These are phyloP conservation scores for Cyprinella venusta DNA, from an alignment of 2,797 vertebrate species.

Conservation along the genomic window DNA sequence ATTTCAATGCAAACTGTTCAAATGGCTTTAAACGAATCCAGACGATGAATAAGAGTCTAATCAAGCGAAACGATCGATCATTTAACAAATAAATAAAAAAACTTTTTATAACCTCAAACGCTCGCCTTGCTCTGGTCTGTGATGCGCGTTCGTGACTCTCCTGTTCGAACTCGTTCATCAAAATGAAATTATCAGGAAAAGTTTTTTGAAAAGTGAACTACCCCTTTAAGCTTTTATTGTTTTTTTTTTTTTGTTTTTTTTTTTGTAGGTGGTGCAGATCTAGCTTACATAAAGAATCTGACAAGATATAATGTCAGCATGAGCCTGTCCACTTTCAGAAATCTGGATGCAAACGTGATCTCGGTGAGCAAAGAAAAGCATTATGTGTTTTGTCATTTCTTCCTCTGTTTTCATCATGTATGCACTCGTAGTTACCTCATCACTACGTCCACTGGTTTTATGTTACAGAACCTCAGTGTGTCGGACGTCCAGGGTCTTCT, in stretches of 20 bases:
- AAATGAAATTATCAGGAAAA: too few species aligned
- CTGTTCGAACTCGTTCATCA: too few species aligned
- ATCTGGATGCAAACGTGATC: conserved; percentile 12
- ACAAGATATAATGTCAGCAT: conserved; percentile 37
- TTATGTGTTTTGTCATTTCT: neutral
- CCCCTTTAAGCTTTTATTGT: neutral
- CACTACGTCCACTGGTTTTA: neutral
- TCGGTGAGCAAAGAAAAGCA: conserved; percentile 27
- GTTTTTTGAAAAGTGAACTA: too few species aligned
- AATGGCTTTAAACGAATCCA: too few species aligned
- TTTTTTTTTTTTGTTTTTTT: neutral
- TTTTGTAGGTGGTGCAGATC: conserved; percentile 49
- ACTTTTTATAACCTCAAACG: too few species aligned
- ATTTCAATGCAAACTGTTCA: too few species aligned
- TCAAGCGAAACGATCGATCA: too few species aligned
- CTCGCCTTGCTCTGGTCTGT: too few species aligned
- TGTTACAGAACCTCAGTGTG: conserved; percentile 42
- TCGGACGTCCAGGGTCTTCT: conserved; percentile 38
- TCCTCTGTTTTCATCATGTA: neutral
- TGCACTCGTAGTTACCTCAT: too few species aligned
- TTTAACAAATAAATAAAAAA: too few species aligned
- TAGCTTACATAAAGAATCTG: conserved; percentile 24
- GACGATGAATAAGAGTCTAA: too few species aligned
- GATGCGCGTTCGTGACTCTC: too few species aligned
- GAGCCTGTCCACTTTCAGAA: conserved; percentile 50